Base-by-base conservation (phyloP, 53 echinoderm and acorn worm species). In the Echinometra lucunter region DNA sequence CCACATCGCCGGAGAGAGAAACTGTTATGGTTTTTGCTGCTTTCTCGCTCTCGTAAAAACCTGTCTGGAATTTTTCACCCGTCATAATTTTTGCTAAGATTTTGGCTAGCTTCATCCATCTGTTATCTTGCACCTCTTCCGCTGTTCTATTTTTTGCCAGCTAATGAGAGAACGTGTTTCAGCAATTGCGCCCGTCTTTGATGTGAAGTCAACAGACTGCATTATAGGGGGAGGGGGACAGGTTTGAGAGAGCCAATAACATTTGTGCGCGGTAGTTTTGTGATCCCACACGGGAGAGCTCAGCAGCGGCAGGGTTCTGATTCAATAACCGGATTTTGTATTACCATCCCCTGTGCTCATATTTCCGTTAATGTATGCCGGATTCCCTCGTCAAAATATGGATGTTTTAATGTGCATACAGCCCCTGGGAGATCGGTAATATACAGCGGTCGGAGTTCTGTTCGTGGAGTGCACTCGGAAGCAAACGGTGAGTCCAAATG, bases 241-340 rank as follows among this genome's bases (percentile, higher is more conserved):
- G 17, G 11, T 19, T 78, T 4, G 38, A 42, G 23, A 40, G 78
- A 78, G 23, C 78, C 78, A 78, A 78, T 78, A 40, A 78, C 21
- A 78, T 78, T 78, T 23, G 78, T 78, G 38, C 78, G 78, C 78
- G 78, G 78, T 78, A 78, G 78, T 40, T 78, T 78, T 78, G 78
- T 42, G 78, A 38, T 78, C 7, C 38, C 38, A 23, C 78, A 42
- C 63, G 21, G 53, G 35, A 72, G 35, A 42, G 19, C 21, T 19
- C 21, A 78, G 40, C 38, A 42, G 3, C 72, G 1, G 16, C 23
- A 63, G n/a, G n/a, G n/a, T 63, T 63, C 34, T 69, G 32, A 42
- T 1, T 78, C 78, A 35, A 30, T 42, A 6, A 38, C 42, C 38
- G 78, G 78, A 78, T 78, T 15, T 74, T 37, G 28, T 42, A 40